phyloP scores from a whole-genome alignment of 2,113 vertebrate genomes.

The Sula dactylatra region DNA sequence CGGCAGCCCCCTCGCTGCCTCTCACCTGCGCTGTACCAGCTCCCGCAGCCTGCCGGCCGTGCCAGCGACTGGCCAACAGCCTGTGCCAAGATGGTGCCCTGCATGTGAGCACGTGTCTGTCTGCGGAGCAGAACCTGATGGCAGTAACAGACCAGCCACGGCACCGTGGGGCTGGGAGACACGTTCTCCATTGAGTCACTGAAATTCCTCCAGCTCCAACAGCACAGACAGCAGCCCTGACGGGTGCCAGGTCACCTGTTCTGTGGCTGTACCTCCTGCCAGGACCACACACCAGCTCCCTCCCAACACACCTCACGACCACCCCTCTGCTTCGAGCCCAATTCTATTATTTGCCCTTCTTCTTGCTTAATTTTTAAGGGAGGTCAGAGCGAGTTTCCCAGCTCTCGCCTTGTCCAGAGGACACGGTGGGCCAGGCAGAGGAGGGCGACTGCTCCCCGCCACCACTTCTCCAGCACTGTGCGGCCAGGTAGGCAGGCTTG shows the following conservation, averaged over 20 bases:
- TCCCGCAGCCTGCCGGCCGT: too few species aligned
- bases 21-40: neutral
- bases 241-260: accelerated
- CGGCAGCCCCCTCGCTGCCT: accelerated
- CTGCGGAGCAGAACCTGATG: neutral
- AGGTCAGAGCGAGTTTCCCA: neutral
- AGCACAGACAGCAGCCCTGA: accelerated
- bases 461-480: neutral
- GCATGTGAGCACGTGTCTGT: accelerated
- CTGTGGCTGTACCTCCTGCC: neutral
- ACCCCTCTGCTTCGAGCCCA: neutral
- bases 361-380: neutral
- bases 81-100: neutral
- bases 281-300: neutral
- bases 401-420: neutral
- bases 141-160: too few species aligned
- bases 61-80: neutral
- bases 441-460: accelerated
- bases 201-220: neutral
- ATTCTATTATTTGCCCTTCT: neutral
- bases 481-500: accelerated
- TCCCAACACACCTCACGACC: neutral
- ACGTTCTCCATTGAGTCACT: neutral
- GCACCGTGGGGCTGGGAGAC: accelerated
- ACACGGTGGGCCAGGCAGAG: accelerated